Percentiles rank a stretch among this genome's conserved stretches.
Conservation (phyloP, 1,140 invertebrate genomes). For the Monochamus saltuarius region DNA sequence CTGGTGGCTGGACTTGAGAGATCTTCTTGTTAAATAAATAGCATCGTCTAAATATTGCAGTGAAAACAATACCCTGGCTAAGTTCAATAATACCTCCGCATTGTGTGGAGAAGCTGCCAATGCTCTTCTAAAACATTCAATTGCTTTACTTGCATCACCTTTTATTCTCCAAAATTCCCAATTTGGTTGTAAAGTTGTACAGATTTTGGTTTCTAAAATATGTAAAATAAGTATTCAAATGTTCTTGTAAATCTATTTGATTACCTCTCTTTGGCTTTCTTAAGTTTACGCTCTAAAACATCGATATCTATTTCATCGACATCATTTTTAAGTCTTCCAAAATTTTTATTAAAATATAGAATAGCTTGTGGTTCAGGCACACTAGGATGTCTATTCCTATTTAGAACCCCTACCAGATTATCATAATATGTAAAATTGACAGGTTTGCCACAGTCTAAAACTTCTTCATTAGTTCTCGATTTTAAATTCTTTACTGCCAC, state of each 20-base stretch:
- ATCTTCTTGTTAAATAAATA: constrained; percentile 78
- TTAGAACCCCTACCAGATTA: constrained; percentile 78
- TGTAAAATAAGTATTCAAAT: constrained; percentile 14
- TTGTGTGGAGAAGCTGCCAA: constrained; percentile 83
- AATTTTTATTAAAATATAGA: constrained; percentile 68
- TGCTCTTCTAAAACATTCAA: constrained; percentile 84
- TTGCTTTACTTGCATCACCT: constrained; percentile 78
- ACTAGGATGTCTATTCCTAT: constrained; percentile 63
- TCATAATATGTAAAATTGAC: constrained; percentile 88
- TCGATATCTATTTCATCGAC: constrained; percentile 75
- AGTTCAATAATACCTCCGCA: constrained; percentile 79
- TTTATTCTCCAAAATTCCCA: constrained; percentile 85
- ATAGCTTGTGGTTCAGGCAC: constrained; percentile 66
- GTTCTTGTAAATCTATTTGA: not conserved
- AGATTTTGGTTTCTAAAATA: constrained; percentile 75
- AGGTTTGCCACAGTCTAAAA: constrained; percentile 81
- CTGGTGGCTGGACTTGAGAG: constrained; percentile 66
- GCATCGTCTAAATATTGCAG: constrained; percentile 87
- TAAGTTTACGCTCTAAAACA: constrained; percentile 72
- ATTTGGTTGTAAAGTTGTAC: constrained; percentile 86
- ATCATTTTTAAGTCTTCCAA: constrained; percentile 59
- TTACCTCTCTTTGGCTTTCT: constrained; percentile 77
- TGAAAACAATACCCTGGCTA: constrained; percentile 80
- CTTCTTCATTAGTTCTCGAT: constrained; percentile 57
- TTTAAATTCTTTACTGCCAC: constrained; percentile 7